phyloP scores from a whole-genome alignment of 2,113 vertebrate species.

The Ceratotherium simum region DNA sequence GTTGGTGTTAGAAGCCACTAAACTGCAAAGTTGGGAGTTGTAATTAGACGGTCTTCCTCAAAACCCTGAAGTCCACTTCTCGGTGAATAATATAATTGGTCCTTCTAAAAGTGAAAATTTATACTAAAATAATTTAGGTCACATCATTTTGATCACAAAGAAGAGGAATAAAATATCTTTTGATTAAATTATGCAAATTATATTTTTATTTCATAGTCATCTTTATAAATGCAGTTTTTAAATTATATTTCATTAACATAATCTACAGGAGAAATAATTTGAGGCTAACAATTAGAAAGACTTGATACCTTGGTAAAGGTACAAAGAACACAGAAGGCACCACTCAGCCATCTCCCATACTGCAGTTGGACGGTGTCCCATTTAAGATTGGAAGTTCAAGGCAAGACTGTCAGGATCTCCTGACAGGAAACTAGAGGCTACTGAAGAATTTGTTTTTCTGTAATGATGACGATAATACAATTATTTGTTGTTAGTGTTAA shows the following conservation, averaged over 20 bases:
- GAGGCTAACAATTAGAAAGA: not conserved
- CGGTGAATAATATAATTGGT: not conserved
- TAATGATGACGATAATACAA: not conserved
- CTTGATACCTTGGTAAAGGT: not conserved
- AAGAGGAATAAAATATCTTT: not conserved
- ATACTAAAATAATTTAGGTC: not conserved
- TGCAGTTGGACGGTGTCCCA: fast-evolving
- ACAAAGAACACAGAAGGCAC: not conserved
- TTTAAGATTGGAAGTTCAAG: not conserved
- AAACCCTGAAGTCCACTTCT: not conserved
- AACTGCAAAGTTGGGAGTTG: not conserved
- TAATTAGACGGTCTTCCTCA: not conserved
- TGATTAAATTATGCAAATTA: not conserved
- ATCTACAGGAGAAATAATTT: not conserved
- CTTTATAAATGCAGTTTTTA: not conserved
- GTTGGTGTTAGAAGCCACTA: not conserved
- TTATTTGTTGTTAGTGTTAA: not conserved
- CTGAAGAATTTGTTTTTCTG: not conserved
- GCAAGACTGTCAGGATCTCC: not conserved
- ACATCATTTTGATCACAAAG: not conserved
- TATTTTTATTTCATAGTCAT: not conserved
- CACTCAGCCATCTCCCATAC: not conserved
- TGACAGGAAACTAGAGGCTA: not conserved
- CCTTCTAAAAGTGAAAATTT: not conserved
- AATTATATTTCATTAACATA: not conserved